Conservation (phyloP, 1,140 invertebrate species). For the Euura saliciscinereae region DNA sequence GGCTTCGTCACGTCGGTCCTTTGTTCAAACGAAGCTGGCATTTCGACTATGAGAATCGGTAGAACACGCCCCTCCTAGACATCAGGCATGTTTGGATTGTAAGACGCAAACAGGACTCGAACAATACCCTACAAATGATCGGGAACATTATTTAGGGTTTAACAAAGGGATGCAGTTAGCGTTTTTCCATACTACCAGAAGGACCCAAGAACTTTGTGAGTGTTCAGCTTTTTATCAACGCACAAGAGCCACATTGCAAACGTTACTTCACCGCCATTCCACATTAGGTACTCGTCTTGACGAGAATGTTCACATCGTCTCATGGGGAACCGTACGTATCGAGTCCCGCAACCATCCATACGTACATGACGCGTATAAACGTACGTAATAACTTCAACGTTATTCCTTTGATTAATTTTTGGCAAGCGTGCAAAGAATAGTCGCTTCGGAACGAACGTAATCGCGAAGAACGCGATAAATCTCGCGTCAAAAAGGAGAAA, state of each 20-base stretch:
- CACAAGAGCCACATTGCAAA: too few species aligned
- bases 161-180: not conserved
- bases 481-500: not conserved
- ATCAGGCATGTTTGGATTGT: not conserved
- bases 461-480: constrained; percentile 1
- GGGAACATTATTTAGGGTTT: constrained; percentile 9
- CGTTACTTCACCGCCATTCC: too few species aligned
- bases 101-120: not conserved
- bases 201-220: not conserved
- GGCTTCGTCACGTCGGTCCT: not conserved
- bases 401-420: constrained; percentile 6
- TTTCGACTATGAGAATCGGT: not conserved
- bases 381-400: not conserved
- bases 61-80: constrained; percentile 8
- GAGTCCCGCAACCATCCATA: too few species aligned
- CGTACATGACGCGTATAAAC: not conserved
- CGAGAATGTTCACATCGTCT: too few species aligned
- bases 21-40: not conserved
- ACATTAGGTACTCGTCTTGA: too few species aligned
- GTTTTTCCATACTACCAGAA: not conserved
- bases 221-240: not conserved
- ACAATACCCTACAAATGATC: constrained; percentile 11
- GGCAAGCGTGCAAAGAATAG: constrained; percentile 2
- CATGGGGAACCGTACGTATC: too few species aligned
- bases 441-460: not conserved